These are phyloP conservation scores for Lydus trimaculatus DNA, from an alignment of 2,888 invertebrate species.

Conservation along the genomic window DNA sequence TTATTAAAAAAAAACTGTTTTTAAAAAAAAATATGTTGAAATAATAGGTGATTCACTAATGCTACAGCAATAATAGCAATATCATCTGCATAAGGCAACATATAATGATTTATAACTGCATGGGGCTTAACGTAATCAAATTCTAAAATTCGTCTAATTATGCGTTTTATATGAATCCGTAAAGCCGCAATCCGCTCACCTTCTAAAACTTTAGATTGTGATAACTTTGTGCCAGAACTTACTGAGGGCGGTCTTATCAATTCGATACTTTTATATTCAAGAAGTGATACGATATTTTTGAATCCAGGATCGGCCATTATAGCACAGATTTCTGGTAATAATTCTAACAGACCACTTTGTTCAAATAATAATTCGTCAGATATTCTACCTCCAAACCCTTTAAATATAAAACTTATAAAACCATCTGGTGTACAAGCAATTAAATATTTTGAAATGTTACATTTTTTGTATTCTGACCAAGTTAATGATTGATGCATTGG, in stretches of 20 bases:
- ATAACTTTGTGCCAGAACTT: neutral
- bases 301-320: conserved; percentile 40
- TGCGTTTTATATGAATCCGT: conserved; percentile 38
- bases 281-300: conserved; percentile 32
- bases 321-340: conserved; percentile 13
- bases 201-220: conserved; percentile 29
- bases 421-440: conserved; percentile 26
- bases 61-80: conserved; percentile 23
- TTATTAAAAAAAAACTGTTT: too few species aligned
- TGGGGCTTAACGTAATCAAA: conserved; percentile 33
- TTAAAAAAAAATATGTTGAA: too few species aligned
- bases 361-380: conserved; percentile 35
- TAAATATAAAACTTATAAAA: conserved; percentile 39
- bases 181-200: conserved; percentile 34
- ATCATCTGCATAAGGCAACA: conserved; percentile 20
- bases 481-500: conserved; percentile 5
- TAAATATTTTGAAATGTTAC: conserved; percentile 12
- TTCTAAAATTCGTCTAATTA: conserved; percentile 35
- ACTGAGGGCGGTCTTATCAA: conserved; percentile 40
- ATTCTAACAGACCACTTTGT: conserved; percentile 37
- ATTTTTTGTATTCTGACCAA: conserved; percentile 13
- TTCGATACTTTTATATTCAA: conserved; percentile 25
- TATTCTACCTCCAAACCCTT: conserved; percentile 38
- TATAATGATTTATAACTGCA: conserved; percentile 26
- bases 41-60: conserved; percentile 13